Conservation (phyloP, 2,888 invertebrate genomes). For the Torymus auratus region DNA sequence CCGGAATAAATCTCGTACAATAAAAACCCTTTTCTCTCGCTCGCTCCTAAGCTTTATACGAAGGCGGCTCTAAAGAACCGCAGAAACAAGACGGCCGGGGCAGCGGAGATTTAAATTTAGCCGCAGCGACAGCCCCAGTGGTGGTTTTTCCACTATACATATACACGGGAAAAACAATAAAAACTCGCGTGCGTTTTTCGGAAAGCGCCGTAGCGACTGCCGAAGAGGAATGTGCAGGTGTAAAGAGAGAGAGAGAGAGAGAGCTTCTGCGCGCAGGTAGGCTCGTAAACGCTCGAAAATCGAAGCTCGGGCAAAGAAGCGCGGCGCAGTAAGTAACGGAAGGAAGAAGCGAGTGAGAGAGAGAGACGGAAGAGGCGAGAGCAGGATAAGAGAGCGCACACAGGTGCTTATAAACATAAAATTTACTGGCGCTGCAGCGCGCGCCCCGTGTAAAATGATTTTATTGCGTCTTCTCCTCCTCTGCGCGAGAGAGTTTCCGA, state of each 20-base stretch:
- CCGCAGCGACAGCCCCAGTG: no score
- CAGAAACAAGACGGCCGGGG: neutral
- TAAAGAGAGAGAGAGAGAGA: no score
- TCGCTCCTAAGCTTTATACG: no score
- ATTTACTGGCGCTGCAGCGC: constrained; percentile 46
- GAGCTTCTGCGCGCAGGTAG: constrained; percentile 16
- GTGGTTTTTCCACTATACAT: no score
- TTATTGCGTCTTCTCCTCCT: constrained; percentile 37
- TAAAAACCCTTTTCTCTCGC: constrained; percentile 19
- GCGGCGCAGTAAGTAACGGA: neutral
- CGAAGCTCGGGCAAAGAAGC: constrained; percentile 30
- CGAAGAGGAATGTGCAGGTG: no score
- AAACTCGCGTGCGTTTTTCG: constrained; percentile 1
- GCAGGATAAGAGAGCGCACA: constrained; percentile 13
- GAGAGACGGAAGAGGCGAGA: neutral
- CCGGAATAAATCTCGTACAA: constrained; percentile 3
- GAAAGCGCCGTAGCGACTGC: constrained; percentile 2
- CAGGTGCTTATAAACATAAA: constrained; percentile 65
- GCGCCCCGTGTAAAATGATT: constrained; percentile 45
- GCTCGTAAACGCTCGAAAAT: constrained; percentile 50
- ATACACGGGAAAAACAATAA: constrained; percentile 23
- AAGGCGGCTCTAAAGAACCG: no score
- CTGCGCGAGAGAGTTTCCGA: constrained; percentile 23
- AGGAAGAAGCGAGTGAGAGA: constrained; percentile 11
- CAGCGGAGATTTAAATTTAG: no score